Evolutionary conservation across 2,888 invertebrate genomes (phyloP).

Genomic region (Oscheius sp.): DNA sequence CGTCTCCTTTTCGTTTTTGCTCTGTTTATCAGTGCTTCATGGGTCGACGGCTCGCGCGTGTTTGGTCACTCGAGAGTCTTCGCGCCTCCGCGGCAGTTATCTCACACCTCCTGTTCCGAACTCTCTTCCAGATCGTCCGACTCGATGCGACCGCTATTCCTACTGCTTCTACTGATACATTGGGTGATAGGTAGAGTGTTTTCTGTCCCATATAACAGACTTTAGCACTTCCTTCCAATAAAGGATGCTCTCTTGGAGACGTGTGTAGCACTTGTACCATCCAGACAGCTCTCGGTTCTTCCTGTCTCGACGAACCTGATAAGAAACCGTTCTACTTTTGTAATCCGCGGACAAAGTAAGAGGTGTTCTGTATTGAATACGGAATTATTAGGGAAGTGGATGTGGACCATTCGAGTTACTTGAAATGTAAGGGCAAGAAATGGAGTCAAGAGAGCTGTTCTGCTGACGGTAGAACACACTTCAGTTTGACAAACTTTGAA

Average conservation of each 20-base stretch:
- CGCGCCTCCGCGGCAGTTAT: conserved; percentile 12
- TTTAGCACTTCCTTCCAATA: conserved; percentile 18
- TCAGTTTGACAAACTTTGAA: conserved; percentile 40
- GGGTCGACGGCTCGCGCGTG: conserved; percentile 26
- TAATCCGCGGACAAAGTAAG: conserved; percentile 57
- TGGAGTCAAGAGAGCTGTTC: conserved; percentile 54
- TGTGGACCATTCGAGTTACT: conserved; percentile 49
- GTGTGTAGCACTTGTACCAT: conserved; percentile 26
- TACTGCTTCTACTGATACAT: background rate
- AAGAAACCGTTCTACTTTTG: conserved; percentile 51
- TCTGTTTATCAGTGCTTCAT: conserved; percentile 38
- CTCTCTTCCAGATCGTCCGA: background rate
- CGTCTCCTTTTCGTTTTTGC: conserved; percentile 33
- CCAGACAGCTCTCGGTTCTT: conserved; percentile 13
- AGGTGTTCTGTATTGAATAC: background rate
- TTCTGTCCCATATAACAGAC: background rate
- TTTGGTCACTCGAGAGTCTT: conserved; percentile 35
- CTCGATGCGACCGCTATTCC: conserved; percentile 8
- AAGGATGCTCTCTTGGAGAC: conserved; percentile 27
- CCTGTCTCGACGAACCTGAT: conserved; percentile 36
- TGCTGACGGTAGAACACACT: conserved; percentile 46
- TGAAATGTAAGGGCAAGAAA: conserved; percentile 43
- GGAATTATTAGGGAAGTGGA: conserved; percentile 50
- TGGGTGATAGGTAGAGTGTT: conserved; percentile 6
- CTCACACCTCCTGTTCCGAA: background rate